A percentile compares a stretch with the other conserved stretches of the same genome.
Conservation (phyloP, 2,888 invertebrate genomes). For the Flexamia atlantica region DNA sequence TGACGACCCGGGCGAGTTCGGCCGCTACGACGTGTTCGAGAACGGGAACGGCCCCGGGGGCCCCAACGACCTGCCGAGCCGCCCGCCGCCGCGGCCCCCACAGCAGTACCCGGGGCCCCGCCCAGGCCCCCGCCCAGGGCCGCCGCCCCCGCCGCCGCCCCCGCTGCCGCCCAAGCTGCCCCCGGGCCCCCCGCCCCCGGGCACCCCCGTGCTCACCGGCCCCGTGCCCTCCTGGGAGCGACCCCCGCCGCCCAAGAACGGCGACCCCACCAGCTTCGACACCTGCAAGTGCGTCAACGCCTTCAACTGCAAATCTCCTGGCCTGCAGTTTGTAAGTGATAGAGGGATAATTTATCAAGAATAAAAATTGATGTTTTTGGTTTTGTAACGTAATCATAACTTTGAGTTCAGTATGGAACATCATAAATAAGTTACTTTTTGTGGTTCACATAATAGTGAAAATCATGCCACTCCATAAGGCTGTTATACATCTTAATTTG, state of each 20-base stretch:
- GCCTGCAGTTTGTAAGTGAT: constrained; percentile 77
- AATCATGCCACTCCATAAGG: too few species aligned
- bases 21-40: constrained; percentile 50
- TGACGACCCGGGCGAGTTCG: constrained; percentile 28
- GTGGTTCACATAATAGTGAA: too few species aligned
- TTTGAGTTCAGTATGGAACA: too few species aligned
- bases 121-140: constrained; percentile 36
- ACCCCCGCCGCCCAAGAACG: constrained; percentile 66
- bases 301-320: constrained; percentile 78
- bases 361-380: too few species aligned
- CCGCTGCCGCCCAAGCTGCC: constrained; percentile 7
- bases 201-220: constrained; percentile 72
- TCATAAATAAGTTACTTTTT: too few species aligned
- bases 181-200: constrained; percentile 54
- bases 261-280: constrained; percentile 71
- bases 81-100: constrained; percentile 35
- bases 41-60: constrained; percentile 6
- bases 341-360: too few species aligned
- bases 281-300: constrained; percentile 77
- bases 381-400: too few species aligned
- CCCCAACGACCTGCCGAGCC: constrained; percentile 17
- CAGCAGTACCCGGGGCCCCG: constrained; percentile 1
- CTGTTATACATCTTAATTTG: too few species aligned
- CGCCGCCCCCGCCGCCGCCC: constrained; percentile 48
- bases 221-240: constrained; percentile 74